phyloP scores from a whole-genome alignment of 2,797 vertebrate genomes.

The Danio albolineatus region DNA sequence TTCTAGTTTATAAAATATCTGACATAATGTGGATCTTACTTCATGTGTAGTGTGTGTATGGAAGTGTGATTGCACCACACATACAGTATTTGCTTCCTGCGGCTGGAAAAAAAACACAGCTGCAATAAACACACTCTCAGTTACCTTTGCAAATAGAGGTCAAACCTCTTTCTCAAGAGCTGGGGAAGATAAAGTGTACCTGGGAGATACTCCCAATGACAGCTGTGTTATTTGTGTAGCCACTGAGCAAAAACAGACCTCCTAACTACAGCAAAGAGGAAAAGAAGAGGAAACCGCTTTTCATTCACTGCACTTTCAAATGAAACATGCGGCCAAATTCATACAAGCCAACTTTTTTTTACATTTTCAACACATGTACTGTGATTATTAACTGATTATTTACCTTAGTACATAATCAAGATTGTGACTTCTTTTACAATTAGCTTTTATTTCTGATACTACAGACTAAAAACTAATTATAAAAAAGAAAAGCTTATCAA shows the following conservation, averaged over 20 bases:
- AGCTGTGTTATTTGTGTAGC: slow-evolving; percentile 65
- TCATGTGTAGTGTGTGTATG: slow-evolving; percentile 7
- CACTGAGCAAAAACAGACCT: slow-evolving; percentile 65
- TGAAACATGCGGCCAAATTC: slow-evolving; percentile 38
- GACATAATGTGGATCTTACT: slow-evolving; percentile 1
- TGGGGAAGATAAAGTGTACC: slow-evolving; percentile 62
- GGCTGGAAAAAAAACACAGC: slow-evolving; percentile 55
- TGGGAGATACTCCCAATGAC: slow-evolving; percentile 62
- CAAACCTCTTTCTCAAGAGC: slow-evolving; percentile 57
- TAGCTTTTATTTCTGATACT: too few relatives aligned
- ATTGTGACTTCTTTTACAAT: not conserved
- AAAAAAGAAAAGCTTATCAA: too few relatives aligned
- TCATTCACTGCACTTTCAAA: slow-evolving; percentile 63
- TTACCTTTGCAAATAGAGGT: slow-evolving; percentile 61
- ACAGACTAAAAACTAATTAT: too few relatives aligned
- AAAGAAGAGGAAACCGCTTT: slow-evolving; percentile 65
- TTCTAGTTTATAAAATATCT: slow-evolving; percentile 33
- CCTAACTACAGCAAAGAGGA: slow-evolving; percentile 54
- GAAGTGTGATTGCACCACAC: slow-evolving; percentile 19
- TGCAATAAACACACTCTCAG: slow-evolving; percentile 58
- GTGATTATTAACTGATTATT: not conserved
- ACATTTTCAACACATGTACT: slow-evolving; percentile 1
- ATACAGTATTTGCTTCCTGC: slow-evolving; percentile 29
- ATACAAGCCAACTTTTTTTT: slow-evolving; percentile 22
- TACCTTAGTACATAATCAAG: not conserved